Base-by-base conservation (phyloP, 2,888 invertebrate species). In the Xanthorhoe designata region DNA sequence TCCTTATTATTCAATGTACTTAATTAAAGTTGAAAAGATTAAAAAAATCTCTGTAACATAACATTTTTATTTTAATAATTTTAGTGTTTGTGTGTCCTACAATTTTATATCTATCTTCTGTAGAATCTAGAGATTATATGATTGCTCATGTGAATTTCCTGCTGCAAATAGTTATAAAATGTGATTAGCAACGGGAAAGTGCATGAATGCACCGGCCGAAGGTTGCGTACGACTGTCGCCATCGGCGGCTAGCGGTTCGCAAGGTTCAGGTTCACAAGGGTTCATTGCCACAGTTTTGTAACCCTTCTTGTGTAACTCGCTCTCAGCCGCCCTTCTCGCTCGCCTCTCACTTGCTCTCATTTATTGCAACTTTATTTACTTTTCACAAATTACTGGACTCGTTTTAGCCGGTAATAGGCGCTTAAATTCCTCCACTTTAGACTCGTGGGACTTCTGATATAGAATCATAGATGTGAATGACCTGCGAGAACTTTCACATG, bases 251-350 rank as follows among this genome's bases (percentile, higher is more conserved):
- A 93, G 93, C 93, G 93, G 93, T 91, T 91, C 77, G 91, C 92
- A 92, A 90, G 91, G 91, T 91, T 89, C 88, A 91, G 92, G 94
- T 93, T 94, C 89, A 94, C 81, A 76, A 76, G 86, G 81, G 94
- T 93, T 94, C 94, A 92, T 93, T 94, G 94, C 92, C 94, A 94
- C 89, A 94, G 93, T 94, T 94, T 92, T 92, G 92, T 93, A 92
- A 94, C 93, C 93, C 93, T 91, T 90, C 91, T 94, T 93, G 94
- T 94, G 92, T 90, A 94, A 94, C 91, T 90, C 86, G 89, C 89
- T 88, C 86, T 87, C 85, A 75, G 81, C 79, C 83, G 88, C 88
- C 91, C 90, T 90, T 86, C 84, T 77, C 83, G 79, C 73, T 74
- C 82, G 83, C 91, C 90, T 91, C 91, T 92, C 91, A 91, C 92